phyloP scores from a whole-genome alignment of 2,797 vertebrate genomes.

The Oreochromis mossambicus region DNA sequence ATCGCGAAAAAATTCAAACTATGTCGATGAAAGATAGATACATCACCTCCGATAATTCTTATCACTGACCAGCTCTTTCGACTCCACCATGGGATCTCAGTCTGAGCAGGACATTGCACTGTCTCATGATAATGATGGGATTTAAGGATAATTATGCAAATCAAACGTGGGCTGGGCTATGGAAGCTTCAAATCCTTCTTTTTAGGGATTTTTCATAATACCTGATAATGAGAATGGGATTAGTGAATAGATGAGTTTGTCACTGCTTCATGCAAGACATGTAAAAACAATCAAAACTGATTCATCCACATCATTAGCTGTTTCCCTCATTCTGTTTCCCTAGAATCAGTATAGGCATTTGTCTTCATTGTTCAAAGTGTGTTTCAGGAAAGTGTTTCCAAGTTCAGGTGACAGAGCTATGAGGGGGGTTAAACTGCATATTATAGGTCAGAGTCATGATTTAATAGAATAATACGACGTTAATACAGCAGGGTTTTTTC shows the following conservation, averaged over 20 bases:
- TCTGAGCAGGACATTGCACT: background rate
- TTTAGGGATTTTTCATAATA: background rate
- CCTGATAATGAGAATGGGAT: constrained; percentile 4
- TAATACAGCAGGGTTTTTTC: background rate
- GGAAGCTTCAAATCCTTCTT: background rate
- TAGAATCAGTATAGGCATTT: background rate
- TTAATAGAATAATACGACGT: background rate
- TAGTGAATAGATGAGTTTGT: background rate
- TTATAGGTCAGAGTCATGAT: background rate
- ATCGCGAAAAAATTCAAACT: background rate
- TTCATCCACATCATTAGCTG: background rate
- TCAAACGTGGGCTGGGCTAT: background rate
- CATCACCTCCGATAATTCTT: background rate
- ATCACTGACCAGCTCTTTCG: background rate
- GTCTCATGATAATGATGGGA: background rate
- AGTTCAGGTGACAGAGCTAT: background rate
- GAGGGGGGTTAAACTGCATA: background rate
- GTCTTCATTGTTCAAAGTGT: background rate
- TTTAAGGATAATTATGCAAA: constrained; percentile 15
- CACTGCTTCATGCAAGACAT: background rate
- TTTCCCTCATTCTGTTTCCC: background rate
- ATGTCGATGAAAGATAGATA: background rate
- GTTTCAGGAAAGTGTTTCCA: background rate
- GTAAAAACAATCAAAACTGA: background rate
- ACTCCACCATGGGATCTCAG: background rate